Evolutionary conservation across 92 coral and sea anemone species (phyloP), one percentile per base, ranked within the genome.

Genomic region (Phymanthus crucifer): DNA sequence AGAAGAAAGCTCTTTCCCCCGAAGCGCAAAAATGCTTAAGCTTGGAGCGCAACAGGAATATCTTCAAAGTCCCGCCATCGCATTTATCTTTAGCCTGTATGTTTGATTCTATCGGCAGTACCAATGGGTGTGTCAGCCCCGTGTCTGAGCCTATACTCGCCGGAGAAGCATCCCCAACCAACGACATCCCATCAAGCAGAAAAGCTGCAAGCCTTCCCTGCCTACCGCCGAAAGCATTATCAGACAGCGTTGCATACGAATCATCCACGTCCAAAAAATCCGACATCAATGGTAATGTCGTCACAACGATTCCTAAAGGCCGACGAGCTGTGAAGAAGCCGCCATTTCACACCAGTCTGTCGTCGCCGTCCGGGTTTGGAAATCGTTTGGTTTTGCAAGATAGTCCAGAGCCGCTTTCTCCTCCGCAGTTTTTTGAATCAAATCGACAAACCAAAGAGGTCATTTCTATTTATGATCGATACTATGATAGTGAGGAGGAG

Each of bases 11-110:
- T 74, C 82, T 92, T n/a, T 92, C 97, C 9, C 91, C 87, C 1
- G 88, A 80, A 47, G 80, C 91, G 32, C 89, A 92, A 82, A 36
- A 90, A 57, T 69, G 76, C 64, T 72, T 92, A 56, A 92, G 97
- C 54, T 56, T 92, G 76, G 89, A 89, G 76, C 87, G 97, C 7
- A 83, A 73, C 66, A 80, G 82, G 19, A 76, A 84, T 75, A 83
- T 86, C 10, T 83, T 92, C 34, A 92, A 90, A 66, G 81, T 73
- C 45, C 76, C 79, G 0, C 87, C 90, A 4, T 47, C 92, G 18
- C 86, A 80, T 48, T 80, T 74, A 64, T 72, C 91, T 1, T 82
- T 92, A 24, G 90, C 88, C 40, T 80, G 85, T 48, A 90, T 92
- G 97, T 92, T 91, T 43, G 88, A 85, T 2, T 56, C 83, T 1